Conservation (phyloP, 2,113 vertebrate species). For the Microcebus murinus region DNA sequence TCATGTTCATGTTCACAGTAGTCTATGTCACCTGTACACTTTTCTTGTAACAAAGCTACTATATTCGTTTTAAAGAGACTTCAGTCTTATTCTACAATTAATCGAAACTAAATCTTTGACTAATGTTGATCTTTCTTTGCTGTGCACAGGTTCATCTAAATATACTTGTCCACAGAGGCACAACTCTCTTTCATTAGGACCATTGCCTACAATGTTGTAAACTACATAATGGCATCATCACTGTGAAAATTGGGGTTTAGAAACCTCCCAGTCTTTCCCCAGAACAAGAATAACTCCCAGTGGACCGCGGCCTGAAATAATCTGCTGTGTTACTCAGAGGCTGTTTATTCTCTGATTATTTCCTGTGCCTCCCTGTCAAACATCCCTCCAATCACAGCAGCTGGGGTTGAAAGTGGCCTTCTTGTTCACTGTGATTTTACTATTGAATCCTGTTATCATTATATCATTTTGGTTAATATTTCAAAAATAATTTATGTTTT, state of each 20-base stretch:
- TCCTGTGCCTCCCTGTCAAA: background rate
- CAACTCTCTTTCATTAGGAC: background rate
- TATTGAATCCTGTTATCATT: background rate
- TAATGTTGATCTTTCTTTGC: background rate
- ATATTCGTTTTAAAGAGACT: background rate
- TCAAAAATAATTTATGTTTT: background rate
- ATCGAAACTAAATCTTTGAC: background rate
- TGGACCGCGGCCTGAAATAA: background rate
- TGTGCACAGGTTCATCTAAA: background rate
- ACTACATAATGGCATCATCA: background rate
- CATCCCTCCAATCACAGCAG: background rate
- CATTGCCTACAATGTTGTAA: background rate
- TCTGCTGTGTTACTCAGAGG: background rate
- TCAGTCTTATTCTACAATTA: background rate
- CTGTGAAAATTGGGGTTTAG: background rate
- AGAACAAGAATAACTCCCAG: background rate
- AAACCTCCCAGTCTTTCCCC: background rate
- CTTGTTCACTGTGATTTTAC: background rate
- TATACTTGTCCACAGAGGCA: background rate
- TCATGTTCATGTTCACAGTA: background rate
- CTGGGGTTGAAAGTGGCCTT: background rate
- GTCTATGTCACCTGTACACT: background rate
- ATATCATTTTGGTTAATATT: conserved; percentile 23
- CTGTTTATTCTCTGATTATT: conserved; percentile 17
- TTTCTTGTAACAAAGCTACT: background rate